Evolutionary conservation across 2,113 vertebrate genomes (phyloP).

Genomic region (Beaufortia kweichowensis): DNA sequence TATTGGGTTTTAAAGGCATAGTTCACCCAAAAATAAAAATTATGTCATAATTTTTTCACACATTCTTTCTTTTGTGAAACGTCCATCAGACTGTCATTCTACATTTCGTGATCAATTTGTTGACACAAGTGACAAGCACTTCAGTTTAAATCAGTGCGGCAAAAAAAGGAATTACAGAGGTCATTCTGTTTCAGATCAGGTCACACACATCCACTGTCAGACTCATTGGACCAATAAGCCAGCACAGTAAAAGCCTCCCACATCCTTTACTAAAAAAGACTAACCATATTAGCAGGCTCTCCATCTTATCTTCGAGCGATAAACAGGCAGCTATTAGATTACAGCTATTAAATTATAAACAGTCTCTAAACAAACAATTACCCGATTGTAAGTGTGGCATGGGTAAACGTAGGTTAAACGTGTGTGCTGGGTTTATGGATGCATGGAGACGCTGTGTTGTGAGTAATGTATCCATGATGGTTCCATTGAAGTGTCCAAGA

Average conservation of each 20-base stretch:
- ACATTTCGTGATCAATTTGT: conserved; percentile 22
- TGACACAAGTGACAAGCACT: conserved; percentile 20
- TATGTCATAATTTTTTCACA: no score
- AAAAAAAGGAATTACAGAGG: conserved; percentile 1
- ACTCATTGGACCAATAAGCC: conserved; percentile 34
- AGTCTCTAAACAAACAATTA: conserved; percentile 40
- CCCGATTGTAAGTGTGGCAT: conserved; percentile 25
- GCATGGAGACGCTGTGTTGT: no score
- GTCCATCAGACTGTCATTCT: conserved; percentile 23
- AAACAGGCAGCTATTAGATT: conserved; percentile 48
- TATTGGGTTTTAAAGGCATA: no score
- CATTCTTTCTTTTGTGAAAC: conserved; percentile 2
- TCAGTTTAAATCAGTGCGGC: conserved; percentile 7
- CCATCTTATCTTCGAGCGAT: conserved; percentile 49
- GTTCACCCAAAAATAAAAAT: no score
- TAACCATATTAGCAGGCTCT: conserved; percentile 52
- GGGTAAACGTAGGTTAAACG: neutral
- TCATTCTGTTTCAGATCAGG: conserved; percentile 16
- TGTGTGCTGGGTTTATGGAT: no score
- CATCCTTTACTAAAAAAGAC: conserved; percentile 42
- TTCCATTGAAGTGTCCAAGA: neutral
- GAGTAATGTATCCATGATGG: neutral
- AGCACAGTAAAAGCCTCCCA: conserved; percentile 47
- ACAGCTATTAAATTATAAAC: conserved; percentile 45
- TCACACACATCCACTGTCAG: conserved; percentile 21